Conservation (phyloP, 2,888 invertebrate genomes). For the Cephus runcator region DNA sequence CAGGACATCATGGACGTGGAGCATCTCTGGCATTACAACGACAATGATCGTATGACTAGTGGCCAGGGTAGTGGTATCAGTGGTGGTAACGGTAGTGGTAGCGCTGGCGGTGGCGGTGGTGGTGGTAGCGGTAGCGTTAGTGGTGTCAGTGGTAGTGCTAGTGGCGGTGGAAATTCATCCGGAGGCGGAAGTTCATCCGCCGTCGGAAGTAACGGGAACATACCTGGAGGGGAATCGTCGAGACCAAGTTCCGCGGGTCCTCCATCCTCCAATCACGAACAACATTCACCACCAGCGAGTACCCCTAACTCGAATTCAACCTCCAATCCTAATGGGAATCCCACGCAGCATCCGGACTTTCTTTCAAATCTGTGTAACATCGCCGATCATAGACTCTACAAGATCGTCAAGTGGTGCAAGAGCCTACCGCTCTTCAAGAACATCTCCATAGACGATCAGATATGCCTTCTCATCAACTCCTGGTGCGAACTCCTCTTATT, state of each 20-base stretch:
- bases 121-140: constrained; percentile 8
- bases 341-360: constrained; percentile 76
- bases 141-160: constrained; percentile 18
- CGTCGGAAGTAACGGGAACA: constrained; percentile 31
- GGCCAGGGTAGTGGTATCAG: constrained; percentile 56
- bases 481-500: constrained; percentile 95
- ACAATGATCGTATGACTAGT: constrained; percentile 76
- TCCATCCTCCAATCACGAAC: constrained; percentile 40
- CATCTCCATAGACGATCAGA: constrained; percentile 98
- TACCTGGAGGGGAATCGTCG: constrained; percentile 32
- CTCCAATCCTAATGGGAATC: constrained; percentile 48
- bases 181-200: constrained; percentile 15
- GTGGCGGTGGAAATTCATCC: constrained; percentile 15
- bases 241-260: constrained; percentile 37
- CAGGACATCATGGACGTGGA: constrained; percentile 97
- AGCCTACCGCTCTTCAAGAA: constrained; percentile 96
- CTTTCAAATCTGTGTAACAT: constrained; percentile 92
- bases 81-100: constrained; percentile 20
- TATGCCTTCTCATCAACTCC: constrained; percentile 94
- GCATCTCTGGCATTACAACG: constrained; percentile 94
- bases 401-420: constrained; percentile 99
- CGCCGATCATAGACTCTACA: constrained; percentile 94
- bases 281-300: constrained; percentile 30
- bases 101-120: neutral
- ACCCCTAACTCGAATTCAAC: neutral